phyloP scores from a whole-genome alignment of 2,888 invertebrate species.

The Chrysolina oricalcia region DNA sequence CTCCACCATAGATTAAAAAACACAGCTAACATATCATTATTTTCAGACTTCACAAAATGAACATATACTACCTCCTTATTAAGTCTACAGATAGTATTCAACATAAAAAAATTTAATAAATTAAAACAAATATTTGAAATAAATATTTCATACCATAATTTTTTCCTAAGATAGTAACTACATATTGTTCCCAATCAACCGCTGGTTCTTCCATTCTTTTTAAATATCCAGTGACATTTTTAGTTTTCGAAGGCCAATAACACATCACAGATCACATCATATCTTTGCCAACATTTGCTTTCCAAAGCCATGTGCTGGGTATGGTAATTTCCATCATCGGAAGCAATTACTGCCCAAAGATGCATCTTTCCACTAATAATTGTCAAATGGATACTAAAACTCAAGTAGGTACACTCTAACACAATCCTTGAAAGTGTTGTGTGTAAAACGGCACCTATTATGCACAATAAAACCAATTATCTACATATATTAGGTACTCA shows the following conservation, averaged over 20 bases:
- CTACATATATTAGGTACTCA: constrained; percentile 23
- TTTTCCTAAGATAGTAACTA: constrained; percentile 41
- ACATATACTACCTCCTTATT: constrained; percentile 30
- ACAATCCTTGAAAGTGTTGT: constrained; percentile 32
- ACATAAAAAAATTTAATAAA: constrained; percentile 31
- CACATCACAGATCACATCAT: no score
- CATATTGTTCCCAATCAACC: constrained; percentile 39
- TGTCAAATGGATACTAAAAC: constrained; percentile 32
- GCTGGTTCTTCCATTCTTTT: constrained; percentile 37
- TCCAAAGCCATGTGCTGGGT: constrained; percentile 39
- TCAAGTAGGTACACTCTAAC: constrained; percentile 28
- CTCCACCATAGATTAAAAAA: constrained; percentile 37
- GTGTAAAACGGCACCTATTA: constrained; percentile 30
- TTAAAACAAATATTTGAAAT: constrained; percentile 31
- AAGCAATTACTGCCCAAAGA: constrained; percentile 42
- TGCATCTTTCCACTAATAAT: constrained; percentile 39
- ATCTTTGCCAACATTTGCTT: constrained; percentile 33
- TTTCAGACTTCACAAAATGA: constrained; percentile 36
- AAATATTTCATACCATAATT: constrained; percentile 38
- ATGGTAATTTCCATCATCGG: constrained; percentile 39
- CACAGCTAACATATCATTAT: constrained; percentile 31
- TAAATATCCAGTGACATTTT: constrained; percentile 40
- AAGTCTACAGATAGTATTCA: constrained; percentile 18
- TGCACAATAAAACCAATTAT: constrained; percentile 32
- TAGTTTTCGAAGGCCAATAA: constrained; percentile 42